Conservation (phyloP, 2,797 vertebrate species). For the Anguilla anguilla region DNA sequence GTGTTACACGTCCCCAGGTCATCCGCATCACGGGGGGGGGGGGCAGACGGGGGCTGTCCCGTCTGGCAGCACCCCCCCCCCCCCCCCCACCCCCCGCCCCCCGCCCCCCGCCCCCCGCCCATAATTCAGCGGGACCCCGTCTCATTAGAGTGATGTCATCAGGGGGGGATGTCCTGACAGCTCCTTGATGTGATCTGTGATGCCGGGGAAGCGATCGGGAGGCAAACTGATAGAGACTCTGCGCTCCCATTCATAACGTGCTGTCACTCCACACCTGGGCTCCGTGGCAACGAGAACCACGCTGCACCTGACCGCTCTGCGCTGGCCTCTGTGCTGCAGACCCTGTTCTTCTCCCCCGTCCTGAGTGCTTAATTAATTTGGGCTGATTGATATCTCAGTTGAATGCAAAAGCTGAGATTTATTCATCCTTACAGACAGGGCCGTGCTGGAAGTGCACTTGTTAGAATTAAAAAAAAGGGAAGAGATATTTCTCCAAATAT, state of each 20-base stretch:
- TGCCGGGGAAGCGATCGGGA: background rate
- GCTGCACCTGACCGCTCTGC: background rate
- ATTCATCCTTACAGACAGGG: background rate
- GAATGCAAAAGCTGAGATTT: background rate
- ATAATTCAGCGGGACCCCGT: background rate
- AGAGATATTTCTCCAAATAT: background rate
- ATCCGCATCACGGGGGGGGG: background rate
- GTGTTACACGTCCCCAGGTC: conserved; percentile 22
- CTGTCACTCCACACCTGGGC: background rate
- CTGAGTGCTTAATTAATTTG: background rate
- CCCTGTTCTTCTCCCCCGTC: background rate
- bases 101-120: too few relatives aligned
- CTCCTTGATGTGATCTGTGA: background rate
- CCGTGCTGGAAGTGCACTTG: background rate
- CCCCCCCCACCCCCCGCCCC: too few relatives aligned
- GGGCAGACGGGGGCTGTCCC: background rate
- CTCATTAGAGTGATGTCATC: background rate
- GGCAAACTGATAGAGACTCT: background rate
- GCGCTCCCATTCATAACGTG: background rate
- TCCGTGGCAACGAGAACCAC: background rate
- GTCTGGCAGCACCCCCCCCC: background rate
- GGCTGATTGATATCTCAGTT: background rate
- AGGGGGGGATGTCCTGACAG: background rate
- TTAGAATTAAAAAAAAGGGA: background rate
- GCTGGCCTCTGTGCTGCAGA: background rate